Base-by-base conservation (phyloP, 2,113 vertebrate genomes). In the Lichenostomus cassidix region DNA sequence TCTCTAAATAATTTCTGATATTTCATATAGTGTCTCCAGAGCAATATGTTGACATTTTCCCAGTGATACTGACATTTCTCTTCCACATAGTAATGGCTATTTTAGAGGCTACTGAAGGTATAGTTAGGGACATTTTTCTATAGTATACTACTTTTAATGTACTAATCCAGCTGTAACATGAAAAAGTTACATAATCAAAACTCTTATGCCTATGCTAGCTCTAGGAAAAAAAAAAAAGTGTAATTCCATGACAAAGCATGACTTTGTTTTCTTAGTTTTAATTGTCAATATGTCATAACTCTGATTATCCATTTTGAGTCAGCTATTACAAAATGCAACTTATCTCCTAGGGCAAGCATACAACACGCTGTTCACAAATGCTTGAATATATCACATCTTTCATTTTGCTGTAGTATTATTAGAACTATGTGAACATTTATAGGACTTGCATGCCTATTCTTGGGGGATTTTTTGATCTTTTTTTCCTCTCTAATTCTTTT, bases 311-410 rank as follows among this genome's bases (percentile, higher is more conserved):
- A 21, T 63, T 94, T 95, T 68, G 24, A 81, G 19, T 92, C 33
- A 60, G 39, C 6, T 75, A 8, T 50, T 55, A 52, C 19, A 85
- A 83, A 11, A 27, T 76, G 15, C 46, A 56, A 11, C 29, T 73
- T 73, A 55, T 37, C 28, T 86, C 9, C 46, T 37, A 92, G 24
- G 28, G 23, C 21, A 92, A 52, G 21, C 8, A 33, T 27, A 17
- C 6, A 60, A 21, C 21, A 24, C 0, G 0, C 5, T 60, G 9
- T 53, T 87, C 49, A 76, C 22, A 76, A 90, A 71, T 11, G 5
- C 22, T 65, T 69, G 35, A 79, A 52, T 69, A 53, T 25, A 10
- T 21, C 28, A 16, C 5, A 20, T 20, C 12, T 52, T 85, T 71
- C 25, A 53, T 69, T 82, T 71, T 75, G 3, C 12, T 90, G 7